Conservation (phyloP, 1,140 invertebrate genomes). For the Teleogryllus occipitalis region DNA sequence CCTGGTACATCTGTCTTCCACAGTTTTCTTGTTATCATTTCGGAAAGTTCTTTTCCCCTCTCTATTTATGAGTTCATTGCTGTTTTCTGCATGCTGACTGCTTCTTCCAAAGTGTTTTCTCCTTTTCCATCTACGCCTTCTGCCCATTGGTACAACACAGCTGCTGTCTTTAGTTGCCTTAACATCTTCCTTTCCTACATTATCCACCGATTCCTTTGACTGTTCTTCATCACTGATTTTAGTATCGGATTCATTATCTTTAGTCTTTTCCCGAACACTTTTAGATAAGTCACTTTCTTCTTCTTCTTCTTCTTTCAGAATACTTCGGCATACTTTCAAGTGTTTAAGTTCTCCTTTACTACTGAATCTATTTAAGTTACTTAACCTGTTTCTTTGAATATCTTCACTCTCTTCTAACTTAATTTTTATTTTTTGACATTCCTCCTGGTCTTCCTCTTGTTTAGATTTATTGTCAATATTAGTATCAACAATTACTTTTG, state of each 20-base stretch:
- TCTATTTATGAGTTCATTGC: not conserved
- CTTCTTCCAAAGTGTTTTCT: not conserved
- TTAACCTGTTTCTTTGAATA: not conserved
- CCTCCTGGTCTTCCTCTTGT: not conserved
- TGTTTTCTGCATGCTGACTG: not conserved
- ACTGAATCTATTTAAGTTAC: not conserved
- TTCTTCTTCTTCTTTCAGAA: not conserved
- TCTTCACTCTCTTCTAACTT: not conserved
- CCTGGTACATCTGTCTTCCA: not conserved
- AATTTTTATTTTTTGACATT: not conserved
- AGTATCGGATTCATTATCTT: not conserved
- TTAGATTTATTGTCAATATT: constrained; percentile 12
- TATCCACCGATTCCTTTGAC: constrained; percentile 11
- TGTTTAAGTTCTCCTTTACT: not conserved
- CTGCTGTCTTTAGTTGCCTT: constrained; percentile 17
- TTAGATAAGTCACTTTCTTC: constrained; percentile 20
- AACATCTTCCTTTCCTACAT: constrained; percentile 15
- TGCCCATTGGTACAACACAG: not conserved
- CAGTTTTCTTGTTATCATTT: not conserved
- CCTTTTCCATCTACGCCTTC: not conserved
- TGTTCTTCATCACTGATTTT: constrained; percentile 16
- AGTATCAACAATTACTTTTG: constrained; percentile 12
- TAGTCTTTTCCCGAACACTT: constrained; percentile 8
- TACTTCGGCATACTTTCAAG: no score
- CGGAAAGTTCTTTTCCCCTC: not conserved